Base-by-base conservation (phyloP, 1,140 invertebrate genomes). In the Bursaphelenchus mucronatus region DNA sequence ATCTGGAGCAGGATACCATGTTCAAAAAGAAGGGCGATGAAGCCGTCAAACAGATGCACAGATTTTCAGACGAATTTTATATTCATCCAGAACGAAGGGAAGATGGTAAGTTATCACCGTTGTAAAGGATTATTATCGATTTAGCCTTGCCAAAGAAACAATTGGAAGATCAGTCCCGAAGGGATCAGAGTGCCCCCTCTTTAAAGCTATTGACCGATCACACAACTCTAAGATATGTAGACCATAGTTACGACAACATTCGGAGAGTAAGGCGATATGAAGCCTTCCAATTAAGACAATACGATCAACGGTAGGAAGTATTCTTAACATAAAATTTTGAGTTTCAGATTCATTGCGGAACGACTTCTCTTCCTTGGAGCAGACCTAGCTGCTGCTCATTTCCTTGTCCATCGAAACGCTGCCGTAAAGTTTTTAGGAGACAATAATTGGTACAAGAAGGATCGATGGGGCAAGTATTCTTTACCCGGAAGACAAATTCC, bases 351-450 rank as follows among this genome's bases (percentile, higher is more conserved):
- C 63, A 72, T 78, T 54, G 68, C 79, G 39, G 78, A 84, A 54
- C 69, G 85, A 15, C 70, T 82, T 56, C 65, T 80, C 30, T 76
- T 79, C 52, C 72, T 86, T 40, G 90, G 90, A 0, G 82, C 84
- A 63, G 87, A 92, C 76, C 78, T 92, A 66, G 88, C 89, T 17
- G 85, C 86, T 1, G 88, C 89, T 13, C 87, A 89, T 82, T 90
- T 90, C 74, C 69, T 90, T 47, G 73, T 89, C 0, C 80, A 82
- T 71, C 81, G 87, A 40, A 86, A 86, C 15, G 89, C 88, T 0
- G 86, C 86, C 64, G 86, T 89, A 3, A 89, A 87, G 66, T 89
- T 90, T 80, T 77, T 79, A 63, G 79, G 83, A 21, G 73, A 85
- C 44, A 75, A 85, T 43, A 64, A 84, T 11, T 82, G 85, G 82